A percentile compares a stretch with the other conserved stretches of the same genome.
Evolutionary conservation across 2,113 vertebrate species (phyloP).

Genomic region (Leucopternis melanops): DNA sequence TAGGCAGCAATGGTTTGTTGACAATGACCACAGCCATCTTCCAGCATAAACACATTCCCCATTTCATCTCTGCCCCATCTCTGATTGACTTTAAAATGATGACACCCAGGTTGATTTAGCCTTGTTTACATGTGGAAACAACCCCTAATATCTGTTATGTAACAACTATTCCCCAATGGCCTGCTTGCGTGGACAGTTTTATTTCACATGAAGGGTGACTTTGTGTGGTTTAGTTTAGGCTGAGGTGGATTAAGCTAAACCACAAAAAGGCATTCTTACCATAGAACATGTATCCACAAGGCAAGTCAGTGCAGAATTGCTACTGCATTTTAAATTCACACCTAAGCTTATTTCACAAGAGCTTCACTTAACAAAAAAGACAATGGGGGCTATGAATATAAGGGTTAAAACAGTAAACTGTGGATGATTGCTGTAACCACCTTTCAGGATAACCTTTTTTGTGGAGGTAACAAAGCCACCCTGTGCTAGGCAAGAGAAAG

Average conservation of each 20-base stretch:
- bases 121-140: background rate
- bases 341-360: background rate
- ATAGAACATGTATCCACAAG: background rate
- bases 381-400: background rate
- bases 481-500: background rate
- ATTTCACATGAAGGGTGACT: background rate
- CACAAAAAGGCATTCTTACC: background rate
- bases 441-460: background rate
- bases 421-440: background rate
- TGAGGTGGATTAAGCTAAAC: background rate
- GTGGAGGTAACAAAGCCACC: background rate
- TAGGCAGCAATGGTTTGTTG: background rate
- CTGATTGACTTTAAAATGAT: background rate
- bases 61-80: background rate
- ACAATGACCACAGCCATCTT: background rate
- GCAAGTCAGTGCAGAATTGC: background rate
- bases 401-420: background rate
- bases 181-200: background rate
- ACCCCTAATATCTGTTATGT: background rate
- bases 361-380: background rate
- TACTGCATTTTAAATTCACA: background rate
- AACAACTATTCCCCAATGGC: background rate
- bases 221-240: background rate
- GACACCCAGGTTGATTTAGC: background rate
- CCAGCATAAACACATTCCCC: background rate